Base-by-base conservation (phyloP, 2,113 vertebrate genomes). In the Clarias magur region DNA sequence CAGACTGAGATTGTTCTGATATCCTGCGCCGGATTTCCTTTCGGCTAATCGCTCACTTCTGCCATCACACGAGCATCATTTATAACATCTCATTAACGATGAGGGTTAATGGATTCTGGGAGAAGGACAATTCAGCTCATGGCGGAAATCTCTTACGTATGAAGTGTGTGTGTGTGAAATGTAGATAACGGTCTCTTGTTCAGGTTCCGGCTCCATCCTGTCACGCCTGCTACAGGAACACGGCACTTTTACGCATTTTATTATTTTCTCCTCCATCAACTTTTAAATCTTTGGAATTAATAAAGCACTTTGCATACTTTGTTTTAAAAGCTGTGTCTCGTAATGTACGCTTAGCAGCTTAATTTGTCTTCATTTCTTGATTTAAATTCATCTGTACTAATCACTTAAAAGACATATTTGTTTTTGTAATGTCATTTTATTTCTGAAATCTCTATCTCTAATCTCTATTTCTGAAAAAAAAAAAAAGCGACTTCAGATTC, bases 11-110 rank as follows among this genome's bases (percentile, higher is more conserved):
- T 94, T 93, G 91, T 93, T 94, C 92, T 93, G 91, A 95, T 93
- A 94, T 89, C 88, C 88, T 90, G 89, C 91, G 89, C 93, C 90
- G 91, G 92, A 94, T 93, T 94, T 82, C 67, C 85, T 89, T 89
- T 92, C 93, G 27, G 59, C 60, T 95, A 95, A 95, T 95, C 91
- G 92, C 91, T 92, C 92, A 92, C 91, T 94, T 93, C 93, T 94
- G 93, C 91, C 4, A n/a, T 42, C 19, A 13, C 92, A 88, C 89
- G 82, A 95, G 94, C 93, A 89, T 93, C 92, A 91, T 95, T 94
- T 75, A 75, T 75, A 75, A 75, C 42, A 42, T 75, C 72, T 75
- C 38, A 75, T 75, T 75, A 93, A 87, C 65, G 65, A 87, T 90
- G 91, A 92, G 89, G 23, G 85, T 7, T 93, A 93, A 94, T 93